Evolutionary conservation across 1,140 invertebrate genomes (phyloP).

Genomic region (Caenorhabditis latens): DNA sequence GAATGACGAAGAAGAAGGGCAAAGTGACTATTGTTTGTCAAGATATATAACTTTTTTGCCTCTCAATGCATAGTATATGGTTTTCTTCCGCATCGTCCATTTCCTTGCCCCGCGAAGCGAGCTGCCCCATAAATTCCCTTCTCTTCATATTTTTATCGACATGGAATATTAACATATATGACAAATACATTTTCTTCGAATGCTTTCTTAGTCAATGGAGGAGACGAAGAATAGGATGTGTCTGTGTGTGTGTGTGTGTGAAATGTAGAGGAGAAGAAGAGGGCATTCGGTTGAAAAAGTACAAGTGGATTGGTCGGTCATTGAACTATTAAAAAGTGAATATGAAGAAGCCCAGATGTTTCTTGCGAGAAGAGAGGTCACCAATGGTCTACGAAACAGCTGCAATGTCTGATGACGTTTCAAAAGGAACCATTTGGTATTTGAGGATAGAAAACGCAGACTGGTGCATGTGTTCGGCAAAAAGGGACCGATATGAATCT

Average conservation of each 20-base stretch:
- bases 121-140: conserved; percentile 13
- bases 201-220: neutral
- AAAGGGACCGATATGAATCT: too few species aligned
- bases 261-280: neutral
- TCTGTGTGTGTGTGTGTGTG: too few species aligned
- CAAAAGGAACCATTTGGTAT: too few species aligned
- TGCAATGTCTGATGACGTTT: too few species aligned
- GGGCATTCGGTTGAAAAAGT: neutral
- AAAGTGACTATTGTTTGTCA: conserved; percentile 40
- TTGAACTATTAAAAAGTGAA: too few species aligned
- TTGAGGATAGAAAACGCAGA: too few species aligned
- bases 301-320: conserved; percentile 35
- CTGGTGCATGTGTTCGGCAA: too few species aligned
- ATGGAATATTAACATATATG: conserved; percentile 25
- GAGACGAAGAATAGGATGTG: neutral
- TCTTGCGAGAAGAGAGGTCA: too few species aligned
- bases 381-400: too few species aligned
- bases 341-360: too few species aligned
- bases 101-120: neutral
- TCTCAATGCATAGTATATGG: conserved; percentile 28
- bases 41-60: conserved; percentile 52
- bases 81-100: neutral
- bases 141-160: conserved; percentile 48
- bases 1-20: neutral
- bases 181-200: neutral